Evolutionary conservation across 1,140 invertebrate species (phyloP).

Genomic region (Leptinotarsa defecta): DNA sequence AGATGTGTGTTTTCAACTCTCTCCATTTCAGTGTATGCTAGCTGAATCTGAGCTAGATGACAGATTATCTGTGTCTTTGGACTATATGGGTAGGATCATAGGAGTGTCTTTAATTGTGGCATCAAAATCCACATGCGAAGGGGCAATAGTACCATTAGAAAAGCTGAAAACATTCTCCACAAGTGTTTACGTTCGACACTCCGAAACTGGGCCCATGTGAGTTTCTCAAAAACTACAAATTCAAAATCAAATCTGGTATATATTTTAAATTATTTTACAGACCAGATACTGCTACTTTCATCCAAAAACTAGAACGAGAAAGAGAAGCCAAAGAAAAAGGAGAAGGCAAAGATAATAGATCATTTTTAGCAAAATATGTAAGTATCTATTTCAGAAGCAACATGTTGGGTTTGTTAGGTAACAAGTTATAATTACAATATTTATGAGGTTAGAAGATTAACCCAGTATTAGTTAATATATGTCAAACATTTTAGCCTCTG

Average conservation of each 20-base stretch:
- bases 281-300: slow-evolving; percentile 90
- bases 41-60: slow-evolving; percentile 71
- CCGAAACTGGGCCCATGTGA: slow-evolving; percentile 75
- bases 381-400: slow-evolving; percentile 57
- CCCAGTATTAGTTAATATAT: not conserved
- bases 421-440: slow-evolving; percentile 11
- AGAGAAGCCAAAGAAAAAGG: slow-evolving; percentile 87
- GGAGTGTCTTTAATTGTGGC: slow-evolving; percentile 65
- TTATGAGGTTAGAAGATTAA: slow-evolving; percentile 58
- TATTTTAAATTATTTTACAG: slow-evolving; percentile 56
- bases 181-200: slow-evolving; percentile 72
- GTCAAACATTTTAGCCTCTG: not conserved
- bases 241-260: slow-evolving; percentile 26
- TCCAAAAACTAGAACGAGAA: slow-evolving; percentile 89
- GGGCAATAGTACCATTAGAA: slow-evolving; percentile 52
- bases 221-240: slow-evolving; percentile 46
- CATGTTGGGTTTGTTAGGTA: slow-evolving; percentile 21
- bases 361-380: slow-evolving; percentile 97
- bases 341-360: slow-evolving; percentile 88
- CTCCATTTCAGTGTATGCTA: slow-evolving; percentile 63
- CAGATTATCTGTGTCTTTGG: slow-evolving; percentile 71
- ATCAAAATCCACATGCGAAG: slow-evolving; percentile 60
- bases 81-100: slow-evolving; percentile 72
- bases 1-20: not conserved
- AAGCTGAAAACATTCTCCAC: slow-evolving; percentile 69